Percentiles rank a stretch among this genome's conserved stretches.
Conservation (phyloP, 2,113 vertebrate species). For the Arothron firmamentum region DNA sequence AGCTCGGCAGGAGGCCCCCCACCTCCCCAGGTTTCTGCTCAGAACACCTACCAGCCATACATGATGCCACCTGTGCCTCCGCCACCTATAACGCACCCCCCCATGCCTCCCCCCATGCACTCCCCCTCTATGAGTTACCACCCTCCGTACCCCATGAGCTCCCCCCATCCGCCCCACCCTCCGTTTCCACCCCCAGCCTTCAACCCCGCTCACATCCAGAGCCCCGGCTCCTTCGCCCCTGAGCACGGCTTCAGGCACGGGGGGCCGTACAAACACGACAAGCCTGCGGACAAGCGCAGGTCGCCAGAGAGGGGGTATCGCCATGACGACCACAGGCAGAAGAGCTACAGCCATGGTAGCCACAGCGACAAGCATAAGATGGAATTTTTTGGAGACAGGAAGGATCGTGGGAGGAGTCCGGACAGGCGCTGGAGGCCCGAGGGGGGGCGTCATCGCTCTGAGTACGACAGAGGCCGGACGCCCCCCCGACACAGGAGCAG, state of each 20-base stretch:
- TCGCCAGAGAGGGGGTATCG: slow-evolving; percentile 83
- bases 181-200: slow-evolving; percentile 79
- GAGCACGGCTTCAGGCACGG: slow-evolving; percentile 76
- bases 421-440: slow-evolving; percentile 74
- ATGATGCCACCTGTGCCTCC: slow-evolving; percentile 81
- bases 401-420: slow-evolving; percentile 85
- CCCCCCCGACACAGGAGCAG: slow-evolving; percentile 85
- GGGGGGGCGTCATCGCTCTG: slow-evolving; percentile 79
- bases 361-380: slow-evolving; percentile 79
- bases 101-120: slow-evolving; percentile 77
- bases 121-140: slow-evolving; percentile 84
- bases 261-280: slow-evolving; percentile 81
- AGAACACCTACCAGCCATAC: slow-evolving; percentile 84
- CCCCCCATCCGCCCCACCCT: slow-evolving; percentile 79
- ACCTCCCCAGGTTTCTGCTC: slow-evolving; percentile 65
- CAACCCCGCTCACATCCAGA: slow-evolving; percentile 75
- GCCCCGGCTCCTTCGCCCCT: slow-evolving; percentile 65
- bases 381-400: slow-evolving; percentile 75
- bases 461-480: slow-evolving; percentile 81
- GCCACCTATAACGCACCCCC: slow-evolving; percentile 70
- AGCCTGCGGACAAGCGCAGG: slow-evolving; percentile 75
- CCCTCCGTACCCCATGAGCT: slow-evolving; percentile 80
- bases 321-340: slow-evolving; percentile 83
- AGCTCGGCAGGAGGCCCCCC: slow-evolving; percentile 67
- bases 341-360: slow-evolving; percentile 75